Evolutionary conservation across 1,140 invertebrate genomes (phyloP).

Genomic region (Drosophila jambulina): DNA sequence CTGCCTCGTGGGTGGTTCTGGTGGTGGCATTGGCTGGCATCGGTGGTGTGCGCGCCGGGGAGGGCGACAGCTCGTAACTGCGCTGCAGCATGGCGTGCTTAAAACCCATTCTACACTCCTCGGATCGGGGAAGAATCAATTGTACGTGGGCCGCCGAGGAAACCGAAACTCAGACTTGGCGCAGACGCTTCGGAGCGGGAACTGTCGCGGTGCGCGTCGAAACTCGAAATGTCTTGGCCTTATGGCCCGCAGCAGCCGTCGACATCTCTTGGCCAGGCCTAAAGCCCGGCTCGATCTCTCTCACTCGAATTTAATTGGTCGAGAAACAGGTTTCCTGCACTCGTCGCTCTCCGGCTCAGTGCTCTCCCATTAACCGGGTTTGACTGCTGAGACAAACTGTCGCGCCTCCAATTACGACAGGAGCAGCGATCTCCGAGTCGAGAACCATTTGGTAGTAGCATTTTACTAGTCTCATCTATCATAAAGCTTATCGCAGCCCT

Average conservation of each 20-base stretch:
- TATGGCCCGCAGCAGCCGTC: slow-evolving; percentile 52
- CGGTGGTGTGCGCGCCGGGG: slow-evolving; percentile 50
- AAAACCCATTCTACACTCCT: slow-evolving; percentile 69
- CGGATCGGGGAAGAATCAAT: slow-evolving; percentile 5
- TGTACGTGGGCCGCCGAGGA: slow-evolving; percentile 51
- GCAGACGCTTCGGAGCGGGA: slow-evolving; percentile 25
- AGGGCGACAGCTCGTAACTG: slow-evolving; percentile 66
- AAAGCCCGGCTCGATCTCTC: slow-evolving; percentile 34
- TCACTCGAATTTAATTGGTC: slow-evolving; percentile 74
- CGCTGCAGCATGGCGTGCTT: slow-evolving; percentile 82
- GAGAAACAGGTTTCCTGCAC: slow-evolving; percentile 62
- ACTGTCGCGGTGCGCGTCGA: slow-evolving; percentile 80
- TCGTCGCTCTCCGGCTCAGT: slow-evolving; percentile 6
- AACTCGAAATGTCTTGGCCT: slow-evolving; percentile 73
- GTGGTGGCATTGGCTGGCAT: slow-evolving; percentile 17
- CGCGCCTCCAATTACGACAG: slow-evolving; percentile 56
- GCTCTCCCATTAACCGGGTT: slow-evolving; percentile 65
- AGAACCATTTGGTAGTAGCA: slow-evolving; percentile 83
- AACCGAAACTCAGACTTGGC: slow-evolving; percentile 9
- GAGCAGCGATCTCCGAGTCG: slow-evolving; percentile 35
- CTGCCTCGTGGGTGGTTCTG: slow-evolving; percentile 11
- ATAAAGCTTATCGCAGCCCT: slow-evolving; percentile 72
- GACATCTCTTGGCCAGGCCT: slow-evolving; percentile 55
- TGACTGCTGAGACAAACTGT: slow-evolving; percentile 63
- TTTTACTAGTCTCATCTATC: slow-evolving; percentile 83